Evolutionary conservation across 2,888 invertebrate genomes (phyloP), one percentile per base, ranked within the genome.

Genomic region (Lycaena phlaeas): DNA sequence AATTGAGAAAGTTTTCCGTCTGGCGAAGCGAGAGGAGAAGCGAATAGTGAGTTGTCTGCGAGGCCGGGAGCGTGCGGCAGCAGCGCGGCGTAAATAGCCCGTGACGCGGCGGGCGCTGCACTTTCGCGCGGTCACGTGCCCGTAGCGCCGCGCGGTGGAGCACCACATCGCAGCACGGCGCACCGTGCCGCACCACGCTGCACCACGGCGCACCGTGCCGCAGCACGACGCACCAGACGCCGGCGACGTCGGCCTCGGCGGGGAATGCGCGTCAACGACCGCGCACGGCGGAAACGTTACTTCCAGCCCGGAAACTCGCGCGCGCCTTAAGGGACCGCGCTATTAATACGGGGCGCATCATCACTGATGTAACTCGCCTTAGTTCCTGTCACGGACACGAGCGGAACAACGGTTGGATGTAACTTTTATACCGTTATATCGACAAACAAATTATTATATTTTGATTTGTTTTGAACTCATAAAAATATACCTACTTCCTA

Each of bases 191-290:
- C n/a, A n/a, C n/a, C n/a, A n/a, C n/a, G n/a, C n/a, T n/a, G n/a
- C n/a, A n/a, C n/a, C n/a, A n/a, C n/a, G n/a, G n/a, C n/a, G n/a
- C n/a, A n/a, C n/a, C n/a, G n/a, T n/a, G n/a, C n/a, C n/a, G n/a
- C n/a, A n/a, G n/a, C n/a, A n/a, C n/a, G n/a, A n/a, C n/a, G n/a
- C n/a, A 68, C 74, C 77, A 78, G 78, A 77, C 78, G 76, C 64
- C 72, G 77, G 72, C 74, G 67, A 48, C 67, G 68, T 64, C 68
- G 73, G 56, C 62, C 64, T 57, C 67, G 70, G 72, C 76, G 76
- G 75, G 73, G 77, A 78, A 76, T 77, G 79, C 67, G 74, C 75
- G 81, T 79, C 81, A 81, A 79, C 75, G 82, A 81, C 81, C 82
- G 78, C 73, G 63, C 66, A 66, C 72, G 67, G 66, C 82, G 82